Conservation (phyloP, 1,140 invertebrate genomes). For the Ericerus pela region DNA sequence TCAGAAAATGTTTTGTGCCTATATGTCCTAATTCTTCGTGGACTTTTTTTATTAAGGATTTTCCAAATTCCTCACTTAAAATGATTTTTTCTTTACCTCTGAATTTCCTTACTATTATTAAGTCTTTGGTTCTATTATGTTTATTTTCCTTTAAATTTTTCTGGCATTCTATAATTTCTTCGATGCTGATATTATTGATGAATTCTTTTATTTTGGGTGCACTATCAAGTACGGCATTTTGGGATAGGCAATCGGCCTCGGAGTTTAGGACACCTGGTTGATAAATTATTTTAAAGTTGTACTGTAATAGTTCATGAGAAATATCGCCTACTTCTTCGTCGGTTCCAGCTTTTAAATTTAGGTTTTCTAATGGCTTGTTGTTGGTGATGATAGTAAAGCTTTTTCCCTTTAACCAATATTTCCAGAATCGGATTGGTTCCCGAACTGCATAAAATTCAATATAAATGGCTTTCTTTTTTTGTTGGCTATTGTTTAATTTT, state of each 20-base stretch:
- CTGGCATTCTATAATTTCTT: conserved; percentile 16
- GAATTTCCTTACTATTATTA: neutral
- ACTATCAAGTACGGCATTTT: conserved; percentile 22
- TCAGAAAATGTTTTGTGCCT: too few species aligned
- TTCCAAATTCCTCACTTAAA: neutral
- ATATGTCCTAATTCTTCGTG: neutral
- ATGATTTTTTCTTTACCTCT: neutral
- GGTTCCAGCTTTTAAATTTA: conserved; percentile 29
- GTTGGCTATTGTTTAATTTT: too few species aligned
- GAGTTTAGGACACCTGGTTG: conserved; percentile 20
- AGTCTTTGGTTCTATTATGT: neutral
- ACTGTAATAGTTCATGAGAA: conserved; percentile 29
- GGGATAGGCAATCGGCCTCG: conserved; percentile 21
- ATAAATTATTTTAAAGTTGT: conserved; percentile 25
- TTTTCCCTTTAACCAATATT: conserved; percentile 29
- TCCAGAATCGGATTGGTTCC: conserved; percentile 31
- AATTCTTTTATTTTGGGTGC: conserved; percentile 19
- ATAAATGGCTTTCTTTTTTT: too few species aligned
- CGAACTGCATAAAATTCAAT: conserved; percentile 30
- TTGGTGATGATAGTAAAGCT: conserved; percentile 29
- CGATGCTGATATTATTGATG: conserved; percentile 20
- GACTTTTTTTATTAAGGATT: neutral
- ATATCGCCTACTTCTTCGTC: conserved; percentile 29
- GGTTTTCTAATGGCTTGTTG: conserved; percentile 31
- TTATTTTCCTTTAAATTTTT: conserved; percentile 19